phyloP scores from a whole-genome alignment of 2,113 vertebrate genomes.

The Aythya baeri region DNA sequence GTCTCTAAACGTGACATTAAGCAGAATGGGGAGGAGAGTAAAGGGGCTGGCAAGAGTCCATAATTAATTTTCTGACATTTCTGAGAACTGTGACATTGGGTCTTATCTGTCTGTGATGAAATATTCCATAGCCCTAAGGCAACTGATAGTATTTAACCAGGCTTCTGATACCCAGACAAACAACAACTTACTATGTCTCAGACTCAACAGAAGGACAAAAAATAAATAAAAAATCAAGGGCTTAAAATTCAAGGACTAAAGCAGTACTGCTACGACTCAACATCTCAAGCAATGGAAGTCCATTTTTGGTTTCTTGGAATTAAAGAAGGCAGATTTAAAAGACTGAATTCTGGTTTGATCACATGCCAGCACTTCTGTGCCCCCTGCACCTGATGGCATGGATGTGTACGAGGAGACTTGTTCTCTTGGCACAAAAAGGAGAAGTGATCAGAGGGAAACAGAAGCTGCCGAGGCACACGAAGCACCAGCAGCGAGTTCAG shows the following conservation, averaged over 20 bases:
- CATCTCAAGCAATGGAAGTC: neutral
- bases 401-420: neutral
- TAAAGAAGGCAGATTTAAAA: neutral
- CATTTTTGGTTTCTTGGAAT: neutral
- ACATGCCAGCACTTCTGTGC: neutral
- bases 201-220: neutral
- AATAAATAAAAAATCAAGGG: neutral
- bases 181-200: neutral
- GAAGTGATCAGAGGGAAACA: neutral
- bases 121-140: neutral
- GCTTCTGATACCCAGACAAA: slow-evolving; percentile 11
- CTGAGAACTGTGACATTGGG: slow-evolving; percentile 53
- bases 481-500: neutral
- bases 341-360: neutral
- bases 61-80: slow-evolving; percentile 60
- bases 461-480: neutral
- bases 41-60: slow-evolving; percentile 33
- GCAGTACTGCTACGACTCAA: neutral
- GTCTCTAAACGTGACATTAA: slow-evolving; percentile 32
- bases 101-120: slow-evolving; percentile 13
- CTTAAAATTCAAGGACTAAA: neutral
- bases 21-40: neutral
- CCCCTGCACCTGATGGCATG: neutral
- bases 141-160: neutral
- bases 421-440: neutral